phyloP scores from a whole-genome alignment of 2,797 vertebrate species.

The Sebastolobus altivelis region DNA sequence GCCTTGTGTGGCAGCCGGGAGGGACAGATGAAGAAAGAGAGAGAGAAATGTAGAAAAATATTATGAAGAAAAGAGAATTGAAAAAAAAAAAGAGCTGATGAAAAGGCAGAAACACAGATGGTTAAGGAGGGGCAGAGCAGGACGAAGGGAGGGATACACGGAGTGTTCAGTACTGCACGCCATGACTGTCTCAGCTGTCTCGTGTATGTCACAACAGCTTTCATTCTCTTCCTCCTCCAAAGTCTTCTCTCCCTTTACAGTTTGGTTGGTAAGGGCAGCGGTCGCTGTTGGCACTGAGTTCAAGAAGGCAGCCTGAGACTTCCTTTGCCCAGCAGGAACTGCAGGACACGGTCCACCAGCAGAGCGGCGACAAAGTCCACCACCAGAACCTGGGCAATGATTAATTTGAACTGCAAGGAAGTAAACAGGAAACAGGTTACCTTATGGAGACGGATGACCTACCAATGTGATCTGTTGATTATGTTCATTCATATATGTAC shows the following conservation, averaged over 20 bases:
- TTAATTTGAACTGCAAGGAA: slow-evolving; percentile 90
- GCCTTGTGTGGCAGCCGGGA: slow-evolving; percentile 75
- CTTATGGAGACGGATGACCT: neutral
- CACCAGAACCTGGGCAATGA: slow-evolving; percentile 92
- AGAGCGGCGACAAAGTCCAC: slow-evolving; percentile 92
- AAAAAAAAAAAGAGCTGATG: slow-evolving; percentile 45
- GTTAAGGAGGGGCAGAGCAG: slow-evolving; percentile 41
- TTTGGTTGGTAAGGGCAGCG: slow-evolving; percentile 79
- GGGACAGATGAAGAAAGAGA: slow-evolving; percentile 58
- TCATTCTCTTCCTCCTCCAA: slow-evolving; percentile 49
- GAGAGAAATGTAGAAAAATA: slow-evolving; percentile 44
- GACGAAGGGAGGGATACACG: slow-evolving; percentile 64
- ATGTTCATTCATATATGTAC: too few species aligned
- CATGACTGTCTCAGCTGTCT: slow-evolving; percentile 73
- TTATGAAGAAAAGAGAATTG: slow-evolving; percentile 48
- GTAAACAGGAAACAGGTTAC: slow-evolving; percentile 22
- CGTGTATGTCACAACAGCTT: slow-evolving; percentile 63
- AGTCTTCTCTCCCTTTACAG: slow-evolving; percentile 78
- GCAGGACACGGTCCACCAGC: slow-evolving; percentile 90
- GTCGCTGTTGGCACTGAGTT: slow-evolving; percentile 84
- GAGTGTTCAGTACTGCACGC: slow-evolving; percentile 77
- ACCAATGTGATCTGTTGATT: too few species aligned
- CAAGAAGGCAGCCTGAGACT: slow-evolving; percentile 95
- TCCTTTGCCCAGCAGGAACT: slow-evolving; percentile 93
- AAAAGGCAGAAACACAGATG: slow-evolving; percentile 55